Percentiles rank a stretch among this genome's conserved stretches.
phyloP scores from a whole-genome alignment of 2,797 vertebrate genomes.

The Myotis daubentonii region DNA sequence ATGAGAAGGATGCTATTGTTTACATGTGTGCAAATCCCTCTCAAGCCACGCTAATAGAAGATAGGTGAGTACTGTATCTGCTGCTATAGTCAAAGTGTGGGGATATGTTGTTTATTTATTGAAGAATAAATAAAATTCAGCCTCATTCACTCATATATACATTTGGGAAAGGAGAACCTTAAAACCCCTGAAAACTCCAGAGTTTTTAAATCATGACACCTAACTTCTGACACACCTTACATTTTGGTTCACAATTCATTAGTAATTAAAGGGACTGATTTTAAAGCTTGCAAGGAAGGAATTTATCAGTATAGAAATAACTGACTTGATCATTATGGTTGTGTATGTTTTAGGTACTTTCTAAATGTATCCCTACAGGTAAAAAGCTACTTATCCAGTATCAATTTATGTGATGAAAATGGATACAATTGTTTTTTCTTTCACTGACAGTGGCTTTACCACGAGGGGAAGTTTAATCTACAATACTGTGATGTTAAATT shows the following conservation, averaged over 20 bases:
- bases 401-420: neutral
- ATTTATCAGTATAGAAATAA: neutral
- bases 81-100: neutral
- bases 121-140: neutral
- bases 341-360: neutral
- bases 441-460: neutral
- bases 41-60: neutral
- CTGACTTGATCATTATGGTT: neutral
- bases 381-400: neutral
- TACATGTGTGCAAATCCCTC: neutral
- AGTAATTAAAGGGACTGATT: slow-evolving; percentile 19
- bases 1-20: neutral
- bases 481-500: neutral
- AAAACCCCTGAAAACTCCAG: neutral
- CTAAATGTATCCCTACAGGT: neutral
- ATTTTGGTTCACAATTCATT: neutral
- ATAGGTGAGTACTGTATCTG: neutral
- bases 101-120: neutral
- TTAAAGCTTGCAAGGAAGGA: neutral
- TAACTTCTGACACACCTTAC: too few species aligned
- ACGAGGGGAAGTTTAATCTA: neutral
- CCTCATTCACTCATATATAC: neutral
- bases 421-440: neutral
- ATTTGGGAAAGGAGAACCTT: neutral
- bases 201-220: neutral